Conservation (phyloP, 2,797 vertebrate genomes). For the Pyrocephalus nanus region DNA sequence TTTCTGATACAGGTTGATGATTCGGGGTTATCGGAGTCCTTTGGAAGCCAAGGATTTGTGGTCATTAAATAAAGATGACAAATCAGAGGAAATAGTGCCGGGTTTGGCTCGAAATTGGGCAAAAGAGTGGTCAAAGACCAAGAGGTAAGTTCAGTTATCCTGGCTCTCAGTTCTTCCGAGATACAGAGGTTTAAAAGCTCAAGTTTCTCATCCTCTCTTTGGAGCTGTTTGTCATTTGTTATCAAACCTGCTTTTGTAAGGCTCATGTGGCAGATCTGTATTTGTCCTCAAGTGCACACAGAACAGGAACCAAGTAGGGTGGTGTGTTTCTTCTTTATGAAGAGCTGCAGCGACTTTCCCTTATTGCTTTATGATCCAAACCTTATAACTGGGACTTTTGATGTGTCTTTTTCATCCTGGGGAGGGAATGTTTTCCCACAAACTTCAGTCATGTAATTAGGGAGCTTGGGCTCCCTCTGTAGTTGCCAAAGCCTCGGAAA, state of each 20-base stretch:
- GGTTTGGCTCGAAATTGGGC: slow-evolving; percentile 85
- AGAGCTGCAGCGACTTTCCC: neutral
- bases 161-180: neutral
- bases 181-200: neutral
- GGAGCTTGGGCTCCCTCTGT: slow-evolving; percentile 40
- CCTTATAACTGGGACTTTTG: neutral
- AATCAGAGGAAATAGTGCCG: slow-evolving; percentile 85
- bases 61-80: slow-evolving; percentile 89
- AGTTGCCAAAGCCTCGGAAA: neutral
- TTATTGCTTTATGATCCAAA: neutral
- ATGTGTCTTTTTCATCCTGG: neutral
- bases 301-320: neutral
- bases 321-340: neutral
- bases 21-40: slow-evolving; percentile 86
- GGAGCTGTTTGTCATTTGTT: neutral
- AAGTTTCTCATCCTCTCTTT: neutral
- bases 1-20: slow-evolving; percentile 81
- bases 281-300: neutral
- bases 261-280: neutral
- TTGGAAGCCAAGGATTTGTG: slow-evolving; percentile 90
- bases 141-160: slow-evolving; percentile 78
- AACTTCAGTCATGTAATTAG: neutral
- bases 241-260: neutral
- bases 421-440: neutral
- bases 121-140: slow-evolving; percentile 83